phyloP scores from a whole-genome alignment of 30 jellyfish, hydroid and myxozoan genomes.

The Chironex yamaguchii region DNA sequence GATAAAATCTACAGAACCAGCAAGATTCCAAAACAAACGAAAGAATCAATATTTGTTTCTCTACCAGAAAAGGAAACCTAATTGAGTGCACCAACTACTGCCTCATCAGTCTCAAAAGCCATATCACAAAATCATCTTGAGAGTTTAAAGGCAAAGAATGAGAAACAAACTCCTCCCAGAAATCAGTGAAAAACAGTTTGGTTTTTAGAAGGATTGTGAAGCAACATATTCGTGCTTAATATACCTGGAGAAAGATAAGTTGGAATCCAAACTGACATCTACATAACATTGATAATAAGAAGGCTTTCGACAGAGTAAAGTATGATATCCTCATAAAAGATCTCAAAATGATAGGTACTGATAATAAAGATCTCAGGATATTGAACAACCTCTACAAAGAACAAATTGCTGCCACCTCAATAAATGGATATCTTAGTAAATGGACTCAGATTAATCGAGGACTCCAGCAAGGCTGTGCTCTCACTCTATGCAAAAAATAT shows the following conservation, averaged over 20 bases:
- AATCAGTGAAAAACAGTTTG: conserved; percentile 25
- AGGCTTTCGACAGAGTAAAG: conserved; percentile 33
- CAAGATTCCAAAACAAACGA: too few relatives aligned
- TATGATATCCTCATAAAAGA: background rate
- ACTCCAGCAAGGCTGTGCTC: too few relatives aligned
- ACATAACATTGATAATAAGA: background rate
- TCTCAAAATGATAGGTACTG: conserved; percentile 2
- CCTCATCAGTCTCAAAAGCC: conserved; percentile 28
- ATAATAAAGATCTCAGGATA: conserved; percentile 17
- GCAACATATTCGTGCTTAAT: background rate
- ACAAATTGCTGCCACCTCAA: conserved; percentile 33
- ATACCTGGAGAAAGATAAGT: background rate
- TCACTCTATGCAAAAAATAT: too few relatives aligned
- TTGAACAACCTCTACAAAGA: conserved; percentile 23
- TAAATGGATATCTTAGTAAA: too few relatives aligned
- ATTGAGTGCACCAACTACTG: background rate
- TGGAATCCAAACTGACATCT: conserved; percentile 1
- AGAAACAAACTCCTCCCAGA: conserved; percentile 10
- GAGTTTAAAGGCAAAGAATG: conserved; percentile 5
- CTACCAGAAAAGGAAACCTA: conserved; percentile 28
- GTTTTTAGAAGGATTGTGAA: background rate
- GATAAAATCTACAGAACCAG: too few relatives aligned
- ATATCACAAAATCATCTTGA: conserved; percentile 15
- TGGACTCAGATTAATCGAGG: too few relatives aligned
- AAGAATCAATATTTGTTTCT: conserved; percentile 13